Evolutionary conservation across 1,140 invertebrate species (phyloP), one percentile per base, ranked within the genome.

Genomic region (Thereuonema tuberculata): DNA sequence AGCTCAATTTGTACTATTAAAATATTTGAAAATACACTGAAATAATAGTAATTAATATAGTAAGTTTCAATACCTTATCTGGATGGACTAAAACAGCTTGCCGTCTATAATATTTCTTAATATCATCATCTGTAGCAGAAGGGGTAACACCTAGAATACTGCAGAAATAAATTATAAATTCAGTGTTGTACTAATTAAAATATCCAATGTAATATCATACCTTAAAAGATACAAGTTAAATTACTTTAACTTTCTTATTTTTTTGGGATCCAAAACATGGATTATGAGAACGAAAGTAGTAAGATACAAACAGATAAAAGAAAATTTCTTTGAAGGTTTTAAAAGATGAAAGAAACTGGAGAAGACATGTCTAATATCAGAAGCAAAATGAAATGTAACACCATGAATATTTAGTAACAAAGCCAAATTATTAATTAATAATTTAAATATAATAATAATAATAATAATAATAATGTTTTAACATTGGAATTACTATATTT

Each of bases 71-170:
- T 27, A 55, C 53, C 21, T 96, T 95, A 70, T 94, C 91, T 0
- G 92, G 93, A 80, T 96, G 92, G 48, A 96, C 91, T 15, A 96
- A 77, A 68, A 94, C 85, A 2, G 91, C 91, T 75, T 95, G 92
- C 64, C 85, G 80, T 67, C 88, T 86, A 70, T 94, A 95, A 78
- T 95, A 93, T 67, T 87, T 86, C 68, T 91, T 91, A 67, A 96
- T 93, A 67, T 94, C 90, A 66, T 95, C 92, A 69, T 95, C 91
- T 21, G 85, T 82, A 69, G 89, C 91, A 50, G 85, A 83, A 50
- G 83, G 83, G 48, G 85, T 84, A 1, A 96, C 85, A 47, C 86
- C 93, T 60, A 92, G 74, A 75, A 93, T 91, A 75, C 87, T 91
- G 69, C n/a, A 74, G 70, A 66, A 25, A 61, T 60, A 68, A 56